Conservation (phyloP, 2,888 invertebrate genomes). For the Malthinus seriepunctatus region DNA sequence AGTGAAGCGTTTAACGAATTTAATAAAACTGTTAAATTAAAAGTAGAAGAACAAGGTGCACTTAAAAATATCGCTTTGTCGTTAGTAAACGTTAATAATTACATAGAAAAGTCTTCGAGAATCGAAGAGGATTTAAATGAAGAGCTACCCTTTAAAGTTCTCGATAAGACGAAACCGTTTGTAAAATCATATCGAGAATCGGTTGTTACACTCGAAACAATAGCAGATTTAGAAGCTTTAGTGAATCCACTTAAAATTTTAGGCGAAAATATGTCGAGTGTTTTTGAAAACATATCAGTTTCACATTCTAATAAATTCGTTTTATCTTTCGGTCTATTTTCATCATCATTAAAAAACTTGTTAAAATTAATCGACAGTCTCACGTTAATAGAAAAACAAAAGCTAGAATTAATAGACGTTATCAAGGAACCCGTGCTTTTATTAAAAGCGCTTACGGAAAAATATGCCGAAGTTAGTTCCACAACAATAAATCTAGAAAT, state of each 20-base stretch:
- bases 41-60: slow-evolving; percentile 10
- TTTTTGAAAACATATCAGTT: slow-evolving; percentile 11
- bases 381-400: slow-evolving; percentile 3
- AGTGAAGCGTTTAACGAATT: not conserved
- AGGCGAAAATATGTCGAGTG: slow-evolving; percentile 10
- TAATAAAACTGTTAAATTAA: slow-evolving; percentile 5
- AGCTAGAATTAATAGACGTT: slow-evolving; percentile 5
- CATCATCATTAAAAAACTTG: not conserved
- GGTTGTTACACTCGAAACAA: slow-evolving; percentile 6
- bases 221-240: not conserved
- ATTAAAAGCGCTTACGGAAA: slow-evolving; percentile 6
- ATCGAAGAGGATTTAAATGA: slow-evolving; percentile 25
- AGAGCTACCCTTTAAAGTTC: slow-evolving; percentile 17
- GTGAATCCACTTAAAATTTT: slow-evolving; percentile 5
- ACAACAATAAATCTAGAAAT: slow-evolving; percentile 10
- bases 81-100: slow-evolving; percentile 11
- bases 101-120: slow-evolving; percentile 21
- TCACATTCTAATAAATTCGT: not conserved
- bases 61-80: slow-evolving; percentile 11
- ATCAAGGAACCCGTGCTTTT: slow-evolving; percentile 2
- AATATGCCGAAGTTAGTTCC: not conserved
- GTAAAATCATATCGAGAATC: slow-evolving; percentile 12
- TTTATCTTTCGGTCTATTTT: slow-evolving; percentile 1
- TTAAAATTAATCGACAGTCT: slow-evolving; percentile 1
- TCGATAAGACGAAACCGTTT: slow-evolving; percentile 18